Evolutionary conservation across 2,888 invertebrate genomes (phyloP).

Genomic region (Diadegma fenestrale): DNA sequence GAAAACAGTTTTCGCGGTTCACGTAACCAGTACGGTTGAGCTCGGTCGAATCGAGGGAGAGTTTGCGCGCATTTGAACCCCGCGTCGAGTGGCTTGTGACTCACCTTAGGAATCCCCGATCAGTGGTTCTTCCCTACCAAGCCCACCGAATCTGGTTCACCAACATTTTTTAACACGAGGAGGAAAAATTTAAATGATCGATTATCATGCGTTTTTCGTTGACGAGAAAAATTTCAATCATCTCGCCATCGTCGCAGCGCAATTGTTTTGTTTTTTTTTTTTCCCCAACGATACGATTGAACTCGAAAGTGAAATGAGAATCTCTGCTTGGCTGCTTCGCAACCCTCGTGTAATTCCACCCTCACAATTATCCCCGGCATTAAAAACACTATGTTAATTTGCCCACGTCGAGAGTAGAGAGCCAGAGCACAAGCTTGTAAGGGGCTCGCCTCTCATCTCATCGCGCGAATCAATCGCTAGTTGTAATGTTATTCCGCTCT

Average conservation of each 20-base stretch:
- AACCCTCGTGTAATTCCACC: slow-evolving; percentile 84
- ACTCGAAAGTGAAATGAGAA: slow-evolving; percentile 65
- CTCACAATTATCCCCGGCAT: slow-evolving; percentile 84
- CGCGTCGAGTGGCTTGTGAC: slow-evolving; percentile 80
- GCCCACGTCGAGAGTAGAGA: slow-evolving; percentile 72
- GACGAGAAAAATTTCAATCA: too few species aligned
- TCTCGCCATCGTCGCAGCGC: too few species aligned
- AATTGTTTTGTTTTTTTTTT: too few species aligned
- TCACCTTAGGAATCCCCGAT: slow-evolving; percentile 79
- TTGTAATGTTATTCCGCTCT: slow-evolving; percentile 80
- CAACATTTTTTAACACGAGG: background rate
- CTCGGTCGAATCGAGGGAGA: slow-evolving; percentile 78
- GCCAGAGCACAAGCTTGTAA: slow-evolving; percentile 28
- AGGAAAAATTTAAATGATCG: background rate
- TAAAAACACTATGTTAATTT: slow-evolving; percentile 85
- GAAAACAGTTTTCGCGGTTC: slow-evolving; percentile 82
- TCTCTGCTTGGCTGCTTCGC: slow-evolving; percentile 75
- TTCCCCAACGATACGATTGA: background rate
- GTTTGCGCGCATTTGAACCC: slow-evolving; percentile 80
- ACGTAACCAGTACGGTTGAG: slow-evolving; percentile 80
- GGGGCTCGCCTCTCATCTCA: slow-evolving; percentile 76
- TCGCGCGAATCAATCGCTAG: slow-evolving; percentile 82
- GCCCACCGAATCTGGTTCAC: slow-evolving; percentile 5
- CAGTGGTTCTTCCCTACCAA: slow-evolving; percentile 73
- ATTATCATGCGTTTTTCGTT: too few species aligned